Evolutionary conservation across 2,113 vertebrate genomes (phyloP).

Genomic region (Bettongia penicillata): DNA sequence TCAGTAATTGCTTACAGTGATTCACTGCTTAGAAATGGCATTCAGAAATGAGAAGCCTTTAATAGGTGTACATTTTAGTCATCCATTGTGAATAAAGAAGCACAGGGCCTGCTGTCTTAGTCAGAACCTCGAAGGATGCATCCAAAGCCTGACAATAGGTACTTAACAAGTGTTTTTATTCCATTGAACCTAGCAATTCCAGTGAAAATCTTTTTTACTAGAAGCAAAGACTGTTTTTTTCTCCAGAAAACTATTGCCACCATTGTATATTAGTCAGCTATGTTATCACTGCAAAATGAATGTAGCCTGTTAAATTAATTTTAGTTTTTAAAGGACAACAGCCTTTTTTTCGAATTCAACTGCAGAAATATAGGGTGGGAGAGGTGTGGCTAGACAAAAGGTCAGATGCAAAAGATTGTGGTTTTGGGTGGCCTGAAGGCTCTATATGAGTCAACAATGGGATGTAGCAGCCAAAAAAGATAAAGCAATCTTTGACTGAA

Average conservation of each 20-base stretch:
- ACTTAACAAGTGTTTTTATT: background rate
- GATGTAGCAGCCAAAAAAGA: background rate
- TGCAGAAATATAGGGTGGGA: background rate
- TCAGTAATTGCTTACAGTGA: background rate
- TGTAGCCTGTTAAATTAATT: background rate
- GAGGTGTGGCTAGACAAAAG: background rate
- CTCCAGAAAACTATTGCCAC: background rate
- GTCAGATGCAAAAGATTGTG: background rate
- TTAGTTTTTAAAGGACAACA: conserved; percentile 25
- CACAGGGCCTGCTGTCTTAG: conserved; percentile 1
- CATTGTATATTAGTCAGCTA: background rate
- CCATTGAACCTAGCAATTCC: background rate
- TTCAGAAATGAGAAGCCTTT: conserved; percentile 36
- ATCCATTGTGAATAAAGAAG: conserved; percentile 38
- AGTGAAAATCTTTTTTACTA: background rate
- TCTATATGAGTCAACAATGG: background rate
- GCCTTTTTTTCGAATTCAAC: conserved; percentile 72
- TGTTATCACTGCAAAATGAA: background rate
- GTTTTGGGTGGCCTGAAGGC: background rate
- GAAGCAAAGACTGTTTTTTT: background rate
- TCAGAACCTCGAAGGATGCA: background rate
- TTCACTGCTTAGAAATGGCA: conserved; percentile 32
- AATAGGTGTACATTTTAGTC: conserved; percentile 5
- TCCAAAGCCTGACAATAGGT: background rate
- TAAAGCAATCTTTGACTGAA: background rate